Conservation (phyloP, 2,888 invertebrate species). For the Conops quadrifasciatus region DNA sequence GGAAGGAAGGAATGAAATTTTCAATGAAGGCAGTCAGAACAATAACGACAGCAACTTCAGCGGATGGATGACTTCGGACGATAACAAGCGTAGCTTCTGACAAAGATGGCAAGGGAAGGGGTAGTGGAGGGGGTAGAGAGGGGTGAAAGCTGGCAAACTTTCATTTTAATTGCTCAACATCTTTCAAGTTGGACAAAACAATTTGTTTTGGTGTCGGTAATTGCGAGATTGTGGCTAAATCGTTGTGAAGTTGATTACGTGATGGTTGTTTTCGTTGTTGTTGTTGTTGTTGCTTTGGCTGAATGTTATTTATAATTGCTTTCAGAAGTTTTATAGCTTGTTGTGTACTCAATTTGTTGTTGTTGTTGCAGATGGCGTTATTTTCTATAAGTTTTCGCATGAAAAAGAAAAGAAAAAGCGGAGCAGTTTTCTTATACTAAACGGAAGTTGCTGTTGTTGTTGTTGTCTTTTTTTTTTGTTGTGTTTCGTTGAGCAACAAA, state of each 20-base stretch:
- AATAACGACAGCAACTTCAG: slow-evolving; percentile 40
- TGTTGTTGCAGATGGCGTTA: too few relatives aligned
- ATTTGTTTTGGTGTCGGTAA: slow-evolving; percentile 54
- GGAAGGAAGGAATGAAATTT: background rate
- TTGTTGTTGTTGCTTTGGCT: background rate
- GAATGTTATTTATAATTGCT: background rate
- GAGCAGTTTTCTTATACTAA: too few relatives aligned
- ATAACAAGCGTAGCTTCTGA: background rate
- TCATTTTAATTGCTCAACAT: slow-evolving; percentile 55
- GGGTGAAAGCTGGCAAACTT: slow-evolving; percentile 41
- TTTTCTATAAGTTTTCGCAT: too few relatives aligned
- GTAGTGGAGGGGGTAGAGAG: slow-evolving; percentile 34
- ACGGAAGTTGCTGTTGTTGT: too few relatives aligned
- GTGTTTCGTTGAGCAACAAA: too few relatives aligned
- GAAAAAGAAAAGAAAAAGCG: too few relatives aligned
- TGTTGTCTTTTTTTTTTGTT: too few relatives aligned
- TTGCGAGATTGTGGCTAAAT: slow-evolving; percentile 50
- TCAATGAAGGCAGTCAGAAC: too few relatives aligned
- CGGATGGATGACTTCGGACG: slow-evolving; percentile 17
- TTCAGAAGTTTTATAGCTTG: background rate
- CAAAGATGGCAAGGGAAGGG: slow-evolving; percentile 23
- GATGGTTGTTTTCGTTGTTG: background rate
- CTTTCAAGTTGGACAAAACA: slow-evolving; percentile 50
- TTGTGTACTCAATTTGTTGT: background rate
- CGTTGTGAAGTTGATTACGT: slow-evolving; percentile 14